Evolutionary conservation across 2,888 invertebrate species (phyloP), one percentile per base, ranked within the genome.

Genomic region (Cephonodes hylas): DNA sequence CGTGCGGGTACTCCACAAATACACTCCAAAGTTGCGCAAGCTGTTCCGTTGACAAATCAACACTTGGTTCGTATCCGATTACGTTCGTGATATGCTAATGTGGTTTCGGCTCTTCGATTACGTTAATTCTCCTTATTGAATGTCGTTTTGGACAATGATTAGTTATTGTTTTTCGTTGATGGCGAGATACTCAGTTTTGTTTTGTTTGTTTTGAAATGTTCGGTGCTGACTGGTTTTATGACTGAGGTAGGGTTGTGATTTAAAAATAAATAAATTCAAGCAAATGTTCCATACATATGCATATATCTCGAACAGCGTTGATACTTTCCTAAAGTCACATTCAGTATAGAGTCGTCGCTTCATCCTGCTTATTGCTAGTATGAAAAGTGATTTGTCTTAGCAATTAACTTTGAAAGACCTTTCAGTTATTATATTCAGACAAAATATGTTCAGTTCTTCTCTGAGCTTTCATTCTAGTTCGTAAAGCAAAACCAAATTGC

Each of bases 21-120:
- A n/a, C 18, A 42, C 22, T 48, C 42, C 18, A 53, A 53, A 25
- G 27, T 60, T 58, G 38, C 18, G 34, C 38, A 58, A 58, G 25
- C 34, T 48, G 61, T 27, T 38, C 38, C n/a, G 38, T 38, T 80
- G 82, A 83, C 81, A 76, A 80, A 79, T 74, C 70, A 72, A 74
- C 78, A 76, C 71, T 72, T 73, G 75, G 69, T 60, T 53, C 45
- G 68, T 58, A 23, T 76, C 74, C 67, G 73, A 74, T 77, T 75
- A 71, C 76, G 59, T 64, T 58, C 61, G 59, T 61, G 75, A 77
- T 76, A 77, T 67, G 68, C 68, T 68, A 74, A 72, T 68, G 60
- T 56, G 63, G 64, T 65, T 31, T 59, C 64, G 64, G 64, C 68
- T 71, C 71, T 74, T 62, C 48, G 66, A 61, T 67, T 60, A 60